These are phyloP conservation scores for Cremastinae sp. DNA, from an alignment of 2,888 invertebrate species.

Conservation along the genomic window DNA sequence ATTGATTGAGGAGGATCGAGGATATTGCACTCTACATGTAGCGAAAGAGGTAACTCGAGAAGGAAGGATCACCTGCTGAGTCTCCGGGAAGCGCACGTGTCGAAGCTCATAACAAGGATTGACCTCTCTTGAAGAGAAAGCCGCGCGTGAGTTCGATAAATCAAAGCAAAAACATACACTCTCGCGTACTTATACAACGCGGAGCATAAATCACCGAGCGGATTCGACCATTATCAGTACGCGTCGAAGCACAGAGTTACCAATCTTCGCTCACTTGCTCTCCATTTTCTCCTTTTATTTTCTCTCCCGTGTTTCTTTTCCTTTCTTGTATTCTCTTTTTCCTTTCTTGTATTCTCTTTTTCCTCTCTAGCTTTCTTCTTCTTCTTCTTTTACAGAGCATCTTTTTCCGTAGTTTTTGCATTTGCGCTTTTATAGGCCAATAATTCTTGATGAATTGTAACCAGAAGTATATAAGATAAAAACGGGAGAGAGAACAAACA, in stretches of 20 bases:
- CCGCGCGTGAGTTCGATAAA: conserved; percentile 58
- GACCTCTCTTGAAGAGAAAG: conserved; percentile 40
- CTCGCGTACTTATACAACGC: conserved; percentile 33
- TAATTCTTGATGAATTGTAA: conserved; percentile 25
- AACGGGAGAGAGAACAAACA: background rate
- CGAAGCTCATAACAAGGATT: conserved; percentile 44
- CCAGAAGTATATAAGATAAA: background rate
- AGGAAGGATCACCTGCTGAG: conserved; percentile 56
- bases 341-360: background rate
- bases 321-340: conserved; percentile 17
- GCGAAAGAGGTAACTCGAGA: conserved; percentile 1
- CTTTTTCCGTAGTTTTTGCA: conserved; percentile 28
- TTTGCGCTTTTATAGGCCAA: conserved; percentile 20
- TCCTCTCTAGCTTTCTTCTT: conserved; percentile 5
- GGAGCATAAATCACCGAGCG: conserved; percentile 63
- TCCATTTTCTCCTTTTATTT: conserved; percentile 22
- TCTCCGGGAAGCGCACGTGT: conserved; percentile 50
- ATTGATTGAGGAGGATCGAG: too few relatives aligned
- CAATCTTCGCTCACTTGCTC: conserved; percentile 7
- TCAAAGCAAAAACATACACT: conserved; percentile 53
- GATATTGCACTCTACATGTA: background rate
- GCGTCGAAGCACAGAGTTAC: conserved; percentile 56
- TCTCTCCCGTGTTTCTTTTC: background rate
- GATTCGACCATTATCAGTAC: conserved; percentile 59
- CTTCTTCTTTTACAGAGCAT: background rate